Percentiles rank a stretch among this genome's conserved stretches.
These are phyloP conservation scores for Dichetophora obliterata DNA, from an alignment of 2,888 invertebrate genomes.

Conservation along the genomic window DNA sequence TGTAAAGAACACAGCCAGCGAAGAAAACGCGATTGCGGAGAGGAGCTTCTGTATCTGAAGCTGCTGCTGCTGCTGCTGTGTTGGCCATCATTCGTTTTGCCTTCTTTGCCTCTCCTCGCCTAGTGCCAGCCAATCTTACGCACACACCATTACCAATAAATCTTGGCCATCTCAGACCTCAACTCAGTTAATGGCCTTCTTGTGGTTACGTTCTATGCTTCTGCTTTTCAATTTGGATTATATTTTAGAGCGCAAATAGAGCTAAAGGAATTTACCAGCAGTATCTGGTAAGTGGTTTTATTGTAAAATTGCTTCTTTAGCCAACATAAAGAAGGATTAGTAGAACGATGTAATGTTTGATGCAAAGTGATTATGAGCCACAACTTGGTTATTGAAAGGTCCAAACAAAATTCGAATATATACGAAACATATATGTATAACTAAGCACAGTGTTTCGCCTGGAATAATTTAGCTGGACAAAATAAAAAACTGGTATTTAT, in stretches of 20 bases:
- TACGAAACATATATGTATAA: no score
- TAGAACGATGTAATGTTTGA: no score
- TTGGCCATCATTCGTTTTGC: conserved; percentile 40
- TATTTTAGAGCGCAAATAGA: background rate
- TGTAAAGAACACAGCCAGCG: conserved; percentile 11
- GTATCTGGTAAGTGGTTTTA: no score
- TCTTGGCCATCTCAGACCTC: background rate
- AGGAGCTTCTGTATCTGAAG: conserved; percentile 63
- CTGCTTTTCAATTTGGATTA: conserved; percentile 29
- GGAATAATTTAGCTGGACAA: no score
- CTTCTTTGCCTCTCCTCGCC: background rate
- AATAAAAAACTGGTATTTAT: no score
- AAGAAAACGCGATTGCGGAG: conserved; percentile 57
- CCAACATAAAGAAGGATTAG: no score
- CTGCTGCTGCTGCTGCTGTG: conserved; percentile 47
- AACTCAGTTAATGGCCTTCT: conserved; percentile 26
- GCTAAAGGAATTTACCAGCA: background rate
- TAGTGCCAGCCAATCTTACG: background rate
- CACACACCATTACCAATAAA: conserved; percentile 9
- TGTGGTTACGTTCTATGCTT: conserved; percentile 27
- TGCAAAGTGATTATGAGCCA: no score
- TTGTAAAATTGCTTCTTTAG: no score
- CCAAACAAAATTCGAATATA: no score
- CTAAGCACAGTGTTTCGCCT: no score
- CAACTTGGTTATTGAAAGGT: no score